Evolutionary conservation across 2,113 vertebrate species (phyloP).

Genomic region (Nibea coibor): DNA sequence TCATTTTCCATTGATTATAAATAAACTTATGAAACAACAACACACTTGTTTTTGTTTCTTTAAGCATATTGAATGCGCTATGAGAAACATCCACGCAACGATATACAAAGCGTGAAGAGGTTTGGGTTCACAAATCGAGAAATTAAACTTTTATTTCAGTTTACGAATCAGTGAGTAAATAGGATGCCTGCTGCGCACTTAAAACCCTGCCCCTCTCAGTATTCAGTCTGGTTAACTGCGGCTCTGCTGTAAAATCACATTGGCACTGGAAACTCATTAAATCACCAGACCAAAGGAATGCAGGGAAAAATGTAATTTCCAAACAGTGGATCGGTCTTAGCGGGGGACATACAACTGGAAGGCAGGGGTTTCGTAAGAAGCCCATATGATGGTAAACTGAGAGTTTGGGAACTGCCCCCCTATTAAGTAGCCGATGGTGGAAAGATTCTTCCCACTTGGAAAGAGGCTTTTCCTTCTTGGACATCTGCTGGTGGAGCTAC

Average conservation of each 20-base stretch:
- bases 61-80: neutral
- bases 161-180: conserved; percentile 26
- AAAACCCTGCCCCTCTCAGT: conserved; percentile 12
- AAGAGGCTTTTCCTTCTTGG: conserved; percentile 84
- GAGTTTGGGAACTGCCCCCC: conserved; percentile 93
- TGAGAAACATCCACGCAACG: neutral
- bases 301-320: conserved; percentile 78
- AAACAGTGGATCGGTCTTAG: conserved; percentile 69
- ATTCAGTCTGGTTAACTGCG: conserved; percentile 22
- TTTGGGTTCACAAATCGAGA: neutral
- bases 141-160: neutral
- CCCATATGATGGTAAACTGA: conserved; percentile 87
- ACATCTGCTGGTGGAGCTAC: conserved; percentile 80
- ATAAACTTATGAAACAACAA: neutral
- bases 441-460: conserved; percentile 92
- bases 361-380: conserved; percentile 89
- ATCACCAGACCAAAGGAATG: conserved; percentile 87
- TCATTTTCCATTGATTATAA: neutral
- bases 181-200: conserved; percentile 13
- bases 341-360: conserved; percentile 70
- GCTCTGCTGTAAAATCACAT: conserved; percentile 45
- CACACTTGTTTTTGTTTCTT: neutral
- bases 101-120: neutral
- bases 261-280: conserved; percentile 58
- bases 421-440: conserved; percentile 94